Evolutionary conservation across 2,888 invertebrate genomes (phyloP), one percentile per base, ranked within the genome.

Genomic region (Caradrina clavipalpis): DNA sequence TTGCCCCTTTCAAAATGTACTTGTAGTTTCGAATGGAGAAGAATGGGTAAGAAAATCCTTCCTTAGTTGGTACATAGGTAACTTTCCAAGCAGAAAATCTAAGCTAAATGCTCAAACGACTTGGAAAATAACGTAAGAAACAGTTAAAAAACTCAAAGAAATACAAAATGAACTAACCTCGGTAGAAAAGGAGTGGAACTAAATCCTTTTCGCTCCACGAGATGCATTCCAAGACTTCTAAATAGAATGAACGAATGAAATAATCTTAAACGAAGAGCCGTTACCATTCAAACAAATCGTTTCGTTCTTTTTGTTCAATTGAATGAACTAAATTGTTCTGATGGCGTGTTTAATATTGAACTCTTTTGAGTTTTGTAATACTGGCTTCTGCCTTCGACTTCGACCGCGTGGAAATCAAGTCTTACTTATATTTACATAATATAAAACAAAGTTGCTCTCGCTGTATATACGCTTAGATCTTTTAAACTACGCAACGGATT

Each of bases 191-290:
- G 26, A 59, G 49, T 31, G 26, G 53, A 39, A 69, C 50, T 55
- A 66, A 79, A 63, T 69, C 61, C 70, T 66, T 70, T 78, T 74
- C 56, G 60, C n/a, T 22, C 45, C 5, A 26, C 45, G 21, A 49
- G 51, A 26, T 66, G 65, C 80, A 80, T 76, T 76, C 63, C 39
- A n/a, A 75, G 51, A 59, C 63, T 69, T 69, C 45, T 60, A 64
- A 79, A 78, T 63, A 62, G 74, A 78, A 73, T 42, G 35, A 78
- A 45, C 35, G 53, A 26, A 26, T 26, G 26, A 26, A 26, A 26
- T 54, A 51, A 59, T 55, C 8, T n/a, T 11, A 22, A n/a, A 39
- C 42, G 54, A 54, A 56, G 21, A 35, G 7, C 31, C 56, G 66
- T 49, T 7, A 50, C 22, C 10, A 17, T 56, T 66, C 51, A 53